Evolutionary conservation across 2,888 invertebrate species (phyloP), one percentile per base, ranked within the genome.

Genomic region (Acanthosoma haemorrhoidale): DNA sequence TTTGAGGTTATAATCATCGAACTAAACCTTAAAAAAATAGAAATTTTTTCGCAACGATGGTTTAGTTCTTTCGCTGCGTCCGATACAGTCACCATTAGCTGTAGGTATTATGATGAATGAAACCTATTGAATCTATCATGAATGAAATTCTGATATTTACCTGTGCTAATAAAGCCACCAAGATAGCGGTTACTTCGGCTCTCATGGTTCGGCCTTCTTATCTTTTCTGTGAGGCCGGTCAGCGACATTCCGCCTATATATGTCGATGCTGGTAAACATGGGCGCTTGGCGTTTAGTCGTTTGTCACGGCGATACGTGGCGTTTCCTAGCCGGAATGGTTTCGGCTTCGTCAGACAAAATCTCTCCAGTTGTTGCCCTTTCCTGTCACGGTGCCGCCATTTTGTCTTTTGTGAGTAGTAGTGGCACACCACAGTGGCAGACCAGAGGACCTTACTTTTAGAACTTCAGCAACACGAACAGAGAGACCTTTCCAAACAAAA

Each of bases 261-360:
- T 58, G 66, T 51, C 29, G 68, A 36, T 25, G 38, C 34, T 15
- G 38, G 68, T 64, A 64, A 64, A 64, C 64, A 64, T 41, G 64
- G 15, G n/a, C 31, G 18, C 18, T 21, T 41, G 3, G 39, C 39
- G 41, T 68, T 68, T 68, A 34, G 32, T 58, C 34, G 58, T 58
- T 57, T 36, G 68, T 68, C 68, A 68, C 68, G 68, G 36, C 68
- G 68, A 58, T 68, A 68, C 68, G 68, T 68, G 68, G 57, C 32
- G 58, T 29, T 64, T 25, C 39, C 39, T 29, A 36, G 60, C 21
- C 34, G 60, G 32, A 21, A 32, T 34, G 15, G 32, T 34, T n/a
- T 32, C 29, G 60, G 60, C 60, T 61, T 61, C 34, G 32, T 61
- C 36, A 61, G 36, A 36, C 60, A 61, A 61, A 61, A 34, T 61